A percentile compares a stretch with the other conserved stretches of the same genome.
Conservation (phyloP, 2,113 vertebrate genomes). For the Sclerurus mexicanus region DNA sequence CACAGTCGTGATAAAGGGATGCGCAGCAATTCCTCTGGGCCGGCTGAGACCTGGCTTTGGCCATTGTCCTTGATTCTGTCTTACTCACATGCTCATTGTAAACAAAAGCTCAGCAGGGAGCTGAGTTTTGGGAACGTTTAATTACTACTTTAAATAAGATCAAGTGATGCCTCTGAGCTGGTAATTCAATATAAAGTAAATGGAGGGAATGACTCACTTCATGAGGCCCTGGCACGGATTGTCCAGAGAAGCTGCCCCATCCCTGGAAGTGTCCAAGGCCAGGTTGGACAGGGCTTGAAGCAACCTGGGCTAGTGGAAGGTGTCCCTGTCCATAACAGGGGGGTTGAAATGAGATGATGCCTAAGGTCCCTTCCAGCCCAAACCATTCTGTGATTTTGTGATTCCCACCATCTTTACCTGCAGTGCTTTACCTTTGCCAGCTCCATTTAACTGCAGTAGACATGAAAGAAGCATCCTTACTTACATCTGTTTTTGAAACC, state of each 20-base stretch:
- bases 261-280: neutral
- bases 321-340: neutral
- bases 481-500: neutral
- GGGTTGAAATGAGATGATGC: neutral
- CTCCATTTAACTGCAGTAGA: neutral
- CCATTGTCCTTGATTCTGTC: neutral
- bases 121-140: neutral
- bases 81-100: neutral
- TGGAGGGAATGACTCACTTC: neutral
- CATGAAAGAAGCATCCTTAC: neutral
- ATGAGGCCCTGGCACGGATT: neutral
- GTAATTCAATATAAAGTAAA: neutral
- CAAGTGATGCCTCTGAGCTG: neutral
- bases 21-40: neutral
- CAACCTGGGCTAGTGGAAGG: neutral
- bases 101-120: neutral
- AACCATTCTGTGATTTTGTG: neutral
- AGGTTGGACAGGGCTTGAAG: neutral
- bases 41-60: neutral
- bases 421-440: neutral
- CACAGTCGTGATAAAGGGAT: accelerated
- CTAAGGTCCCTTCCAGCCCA: neutral
- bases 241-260: neutral
- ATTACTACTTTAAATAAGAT: neutral
- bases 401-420: neutral